A percentile compares a stretch with the other conserved stretches of the same genome.
These are phyloP conservation scores for Apis cerana DNA, from an alignment of 1,140 invertebrate genomes.

Conservation along the genomic window DNA sequence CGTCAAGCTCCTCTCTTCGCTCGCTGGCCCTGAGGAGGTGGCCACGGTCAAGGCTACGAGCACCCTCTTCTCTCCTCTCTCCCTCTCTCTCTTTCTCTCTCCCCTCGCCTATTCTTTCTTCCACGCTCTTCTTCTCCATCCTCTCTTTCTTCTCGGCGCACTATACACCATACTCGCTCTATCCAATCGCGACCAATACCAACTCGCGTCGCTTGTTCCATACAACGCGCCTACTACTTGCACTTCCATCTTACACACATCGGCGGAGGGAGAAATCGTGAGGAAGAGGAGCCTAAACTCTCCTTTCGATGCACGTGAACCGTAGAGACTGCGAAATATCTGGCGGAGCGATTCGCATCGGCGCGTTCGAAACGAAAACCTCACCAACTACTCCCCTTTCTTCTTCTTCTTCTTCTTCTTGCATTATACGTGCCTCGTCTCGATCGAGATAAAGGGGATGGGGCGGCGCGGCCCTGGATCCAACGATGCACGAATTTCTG, in stretches of 20 bases:
- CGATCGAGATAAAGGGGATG: constrained; percentile 8
- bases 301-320: constrained; percentile 34
- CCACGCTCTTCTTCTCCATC: background rate
- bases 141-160: too few relatives aligned
- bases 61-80: constrained; percentile 34
- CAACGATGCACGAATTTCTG: constrained; percentile 22
- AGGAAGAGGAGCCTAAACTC: constrained; percentile 7
- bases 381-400: background rate
- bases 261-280: background rate
- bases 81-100: constrained; percentile 4
- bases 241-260: background rate
- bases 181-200: constrained; percentile 6
- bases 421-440: background rate
- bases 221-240: background rate
- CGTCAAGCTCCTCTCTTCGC: constrained; percentile 62
- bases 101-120: background rate
- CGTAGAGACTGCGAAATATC: constrained; percentile 2
- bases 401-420: too few relatives aligned
- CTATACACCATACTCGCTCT: background rate
- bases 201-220: background rate
- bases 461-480: background rate
- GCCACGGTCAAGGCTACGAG: constrained; percentile 75
- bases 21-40: constrained; percentile 69
- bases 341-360: constrained; percentile 7
- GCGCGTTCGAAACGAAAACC: constrained; percentile 42